A percentile compares a stretch with the other conserved stretches of the same genome.
These are phyloP conservation scores for Dolomedes plantarius DNA, from an alignment of 2,888 invertebrate species.

Conservation along the genomic window DNA sequence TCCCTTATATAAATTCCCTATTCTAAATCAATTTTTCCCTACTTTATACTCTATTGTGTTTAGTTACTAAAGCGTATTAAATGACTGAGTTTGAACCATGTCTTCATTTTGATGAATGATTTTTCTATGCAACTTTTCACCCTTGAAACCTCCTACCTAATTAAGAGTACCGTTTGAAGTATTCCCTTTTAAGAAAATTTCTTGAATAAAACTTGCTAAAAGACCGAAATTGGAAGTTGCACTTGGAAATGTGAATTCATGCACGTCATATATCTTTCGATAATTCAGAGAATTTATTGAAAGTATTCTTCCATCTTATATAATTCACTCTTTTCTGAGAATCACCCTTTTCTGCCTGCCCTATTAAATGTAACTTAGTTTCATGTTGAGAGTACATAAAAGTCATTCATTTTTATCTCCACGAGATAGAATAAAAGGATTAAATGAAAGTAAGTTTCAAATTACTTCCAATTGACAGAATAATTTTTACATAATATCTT, in stretches of 20 bases:
- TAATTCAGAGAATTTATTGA: neutral
- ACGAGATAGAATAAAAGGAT: no score
- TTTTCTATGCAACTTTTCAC: neutral
- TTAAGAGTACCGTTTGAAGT: neutral
- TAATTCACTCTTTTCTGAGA: no score
- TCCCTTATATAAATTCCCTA: no score
- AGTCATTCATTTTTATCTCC: no score
- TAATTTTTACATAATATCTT: no score
- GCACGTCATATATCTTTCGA: neutral
- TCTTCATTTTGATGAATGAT: neutral
- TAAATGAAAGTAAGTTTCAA: no score
- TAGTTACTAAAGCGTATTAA: neutral
- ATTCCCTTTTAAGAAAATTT: slow-evolving; percentile 1
- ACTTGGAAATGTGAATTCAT: neutral
- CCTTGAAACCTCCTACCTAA: neutral
- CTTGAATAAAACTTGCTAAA: slow-evolving; percentile 1
- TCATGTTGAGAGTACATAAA: no score
- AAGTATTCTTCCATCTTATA: neutral
- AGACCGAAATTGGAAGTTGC: neutral
- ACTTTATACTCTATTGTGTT: neutral
- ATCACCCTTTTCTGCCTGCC: no score
- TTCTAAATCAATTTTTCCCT: neutral
- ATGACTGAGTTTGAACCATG: neutral
- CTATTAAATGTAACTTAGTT: no score
- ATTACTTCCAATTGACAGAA: no score